phyloP scores from a whole-genome alignment of 2,113 vertebrate genomes.

The Catharus fuscescens region DNA sequence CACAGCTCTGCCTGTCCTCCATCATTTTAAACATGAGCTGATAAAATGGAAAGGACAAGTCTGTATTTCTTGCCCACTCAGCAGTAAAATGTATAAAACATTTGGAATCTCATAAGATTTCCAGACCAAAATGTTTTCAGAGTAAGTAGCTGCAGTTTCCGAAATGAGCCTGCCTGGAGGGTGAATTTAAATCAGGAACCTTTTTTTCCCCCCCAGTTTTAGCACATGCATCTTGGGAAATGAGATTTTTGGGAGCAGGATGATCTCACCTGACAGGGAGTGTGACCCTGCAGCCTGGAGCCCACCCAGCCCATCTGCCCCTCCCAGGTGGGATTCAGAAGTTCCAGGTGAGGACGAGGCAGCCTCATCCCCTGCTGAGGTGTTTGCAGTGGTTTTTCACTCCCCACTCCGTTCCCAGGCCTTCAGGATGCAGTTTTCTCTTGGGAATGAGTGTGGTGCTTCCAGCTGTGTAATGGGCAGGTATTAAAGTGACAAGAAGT shows the following conservation, averaged over 20 bases:
- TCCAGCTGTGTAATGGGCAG: not conserved
- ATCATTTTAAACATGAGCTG: not conserved
- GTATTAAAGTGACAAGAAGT: not conserved
- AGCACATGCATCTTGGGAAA: not conserved
- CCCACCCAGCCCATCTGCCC: not conserved
- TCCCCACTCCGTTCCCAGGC: not conserved
- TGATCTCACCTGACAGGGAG: not conserved
- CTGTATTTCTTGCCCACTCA: not conserved
- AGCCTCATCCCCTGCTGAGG: accelerated
- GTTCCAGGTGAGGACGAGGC: not conserved
- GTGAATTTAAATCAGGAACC: not conserved
- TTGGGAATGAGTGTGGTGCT: not conserved
- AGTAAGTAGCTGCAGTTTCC: not conserved
- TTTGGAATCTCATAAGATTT: not conserved
- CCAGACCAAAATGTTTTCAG: not conserved
- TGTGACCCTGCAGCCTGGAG: not conserved
- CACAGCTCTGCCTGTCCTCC: not conserved
- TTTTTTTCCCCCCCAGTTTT: not conserved
- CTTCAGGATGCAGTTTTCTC: not conserved
- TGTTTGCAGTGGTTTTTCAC: not conserved
- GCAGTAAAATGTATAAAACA: not conserved
- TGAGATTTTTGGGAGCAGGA: not conserved
- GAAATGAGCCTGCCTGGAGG: constrained; percentile 20
- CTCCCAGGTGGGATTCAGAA: not conserved
- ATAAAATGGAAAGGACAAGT: not conserved